These are phyloP conservation scores for Piaya cayana DNA, from an alignment of 2,113 vertebrate species.

Conservation along the genomic window DNA sequence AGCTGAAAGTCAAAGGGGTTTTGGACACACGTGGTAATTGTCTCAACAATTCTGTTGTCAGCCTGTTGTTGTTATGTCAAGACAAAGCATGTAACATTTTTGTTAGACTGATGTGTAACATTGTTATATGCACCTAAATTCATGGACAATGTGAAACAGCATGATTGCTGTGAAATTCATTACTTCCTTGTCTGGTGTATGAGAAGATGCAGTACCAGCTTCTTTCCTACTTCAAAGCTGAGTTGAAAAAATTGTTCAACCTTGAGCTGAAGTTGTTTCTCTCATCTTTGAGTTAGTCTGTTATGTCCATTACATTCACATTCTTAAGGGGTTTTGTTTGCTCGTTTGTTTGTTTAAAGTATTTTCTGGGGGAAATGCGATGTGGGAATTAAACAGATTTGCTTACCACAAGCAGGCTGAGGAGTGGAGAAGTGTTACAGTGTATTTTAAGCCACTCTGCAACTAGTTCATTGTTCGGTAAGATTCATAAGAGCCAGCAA, in stretches of 20 bases:
- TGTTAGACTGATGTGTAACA: neutral
- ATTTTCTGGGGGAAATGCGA: neutral
- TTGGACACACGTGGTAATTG: neutral
- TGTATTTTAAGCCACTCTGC: neutral
- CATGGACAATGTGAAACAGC: neutral
- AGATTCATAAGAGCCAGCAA: neutral
- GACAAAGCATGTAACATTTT: neutral
- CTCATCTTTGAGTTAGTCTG: neutral
- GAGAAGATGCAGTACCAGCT: neutral
- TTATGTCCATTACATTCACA: neutral
- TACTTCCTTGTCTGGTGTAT: neutral
- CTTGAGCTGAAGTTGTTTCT: neutral
- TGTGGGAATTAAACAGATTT: neutral
- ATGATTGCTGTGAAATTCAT: neutral
- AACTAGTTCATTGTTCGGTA: neutral
- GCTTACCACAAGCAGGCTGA: neutral
- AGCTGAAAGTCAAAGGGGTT: neutral
- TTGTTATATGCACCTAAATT: neutral
- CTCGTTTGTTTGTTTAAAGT: too few species aligned
- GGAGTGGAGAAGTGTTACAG: neutral
- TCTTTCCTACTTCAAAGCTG: neutral
- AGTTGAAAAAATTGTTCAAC: neutral
- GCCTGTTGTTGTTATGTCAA: neutral
- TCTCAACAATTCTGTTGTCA: neutral
- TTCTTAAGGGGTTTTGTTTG: neutral